Evolutionary conservation across 1,140 invertebrate genomes (phyloP), one percentile per base, ranked within the genome.

Genomic region (Pogonus chalceus): DNA sequence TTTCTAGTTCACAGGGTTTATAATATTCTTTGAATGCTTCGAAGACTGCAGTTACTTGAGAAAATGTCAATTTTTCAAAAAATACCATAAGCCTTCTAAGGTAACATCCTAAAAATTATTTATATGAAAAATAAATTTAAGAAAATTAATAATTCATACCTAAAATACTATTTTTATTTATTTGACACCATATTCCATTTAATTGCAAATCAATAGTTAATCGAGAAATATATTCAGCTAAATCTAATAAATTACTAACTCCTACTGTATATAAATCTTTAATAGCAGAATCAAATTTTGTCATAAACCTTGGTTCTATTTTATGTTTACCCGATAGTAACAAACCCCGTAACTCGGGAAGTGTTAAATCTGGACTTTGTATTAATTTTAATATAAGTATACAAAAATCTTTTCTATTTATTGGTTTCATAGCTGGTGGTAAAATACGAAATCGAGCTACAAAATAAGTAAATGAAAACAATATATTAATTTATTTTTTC

Each of bases 61-160:
- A 83, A 71, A 93, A 92, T 21, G 82, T 80, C 35, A 92, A 70
- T 66, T 86, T 89, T 61, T 92, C 86, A 68, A 92, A 83, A 52
- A 84, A 81, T 1, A 92, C 70, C 52, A 86, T 79, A 64, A 91
- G 84, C 62, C 88, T 75, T 56, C 90, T 76, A 52, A 92, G 74
- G 70, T 90, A 92, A 54, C 90, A 66, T 20, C 85, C 85, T 71
- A 75, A 67, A 67, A 81, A 72, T 74, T 73, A 54, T 72, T 74
- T 14, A 78, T 61, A 24, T 58, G 54, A 18, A 64, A 60, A 47
- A 63, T 23, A 49, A 35, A 39, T 35, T 47, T 53, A 47, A 12
- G 23, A 7, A n/a, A n/a, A n/a, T n/a, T n/a, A n/a, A n/a, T n/a
- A n/a, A 31, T 18, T 18, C 14, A 51, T 65, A 69, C 73, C 72